phyloP scores from a whole-genome alignment of 2,888 invertebrate genomes.

The Eurytoma adleriae region DNA sequence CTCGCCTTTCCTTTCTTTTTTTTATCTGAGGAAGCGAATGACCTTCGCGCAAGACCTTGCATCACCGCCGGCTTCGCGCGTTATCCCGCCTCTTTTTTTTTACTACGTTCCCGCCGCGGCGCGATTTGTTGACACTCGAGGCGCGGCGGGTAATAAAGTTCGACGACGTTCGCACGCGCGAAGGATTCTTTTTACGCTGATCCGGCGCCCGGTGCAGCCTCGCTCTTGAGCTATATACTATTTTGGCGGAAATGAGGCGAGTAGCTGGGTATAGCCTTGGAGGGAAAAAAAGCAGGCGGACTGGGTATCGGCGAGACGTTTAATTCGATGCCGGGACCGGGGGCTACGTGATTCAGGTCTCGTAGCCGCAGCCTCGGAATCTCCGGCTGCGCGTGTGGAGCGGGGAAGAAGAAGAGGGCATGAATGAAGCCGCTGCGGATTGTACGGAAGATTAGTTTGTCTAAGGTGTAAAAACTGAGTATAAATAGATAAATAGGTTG shows the following conservation, averaged over 20 bases:
- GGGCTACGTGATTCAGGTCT: slow-evolving; percentile 34
- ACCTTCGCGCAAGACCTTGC: slow-evolving; percentile 39
- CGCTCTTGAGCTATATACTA: slow-evolving; percentile 22
- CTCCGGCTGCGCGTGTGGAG: too few species aligned
- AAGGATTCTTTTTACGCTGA: too few species aligned
- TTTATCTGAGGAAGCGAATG: neutral
- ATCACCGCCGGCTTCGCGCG: neutral
- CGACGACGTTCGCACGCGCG: too few species aligned
- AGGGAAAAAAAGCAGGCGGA: neutral
- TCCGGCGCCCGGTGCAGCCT: neutral
- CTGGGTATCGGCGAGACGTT: neutral
- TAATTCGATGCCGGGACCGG: neutral
- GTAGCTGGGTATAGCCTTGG: neutral
- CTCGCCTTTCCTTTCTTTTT: neutral
- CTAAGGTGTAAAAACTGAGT: neutral
- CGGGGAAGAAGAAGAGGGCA: neutral
- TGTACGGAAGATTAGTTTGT: neutral
- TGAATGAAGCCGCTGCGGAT: slow-evolving; percentile 7
- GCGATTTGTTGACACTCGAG: neutral
- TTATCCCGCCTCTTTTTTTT: neutral
- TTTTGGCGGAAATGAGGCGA: too few species aligned
- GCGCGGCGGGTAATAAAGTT: too few species aligned
- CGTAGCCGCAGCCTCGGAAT: neutral
- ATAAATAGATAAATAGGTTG: neutral
- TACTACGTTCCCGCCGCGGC: neutral